Conservation (phyloP, 2,888 invertebrate species). For the Acronicta psi region DNA sequence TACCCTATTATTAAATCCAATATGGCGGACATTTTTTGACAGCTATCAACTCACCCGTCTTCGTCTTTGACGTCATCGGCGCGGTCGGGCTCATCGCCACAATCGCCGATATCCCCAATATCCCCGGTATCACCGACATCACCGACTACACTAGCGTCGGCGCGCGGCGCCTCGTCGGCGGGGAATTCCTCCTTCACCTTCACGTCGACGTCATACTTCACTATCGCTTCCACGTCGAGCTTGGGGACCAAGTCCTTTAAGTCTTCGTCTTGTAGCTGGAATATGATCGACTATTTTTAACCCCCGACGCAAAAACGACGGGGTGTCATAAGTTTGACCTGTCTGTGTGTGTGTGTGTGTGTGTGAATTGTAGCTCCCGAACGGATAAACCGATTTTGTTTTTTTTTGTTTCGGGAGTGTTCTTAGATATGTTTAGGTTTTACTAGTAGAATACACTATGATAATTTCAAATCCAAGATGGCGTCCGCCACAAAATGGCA, state of each 20-base stretch:
- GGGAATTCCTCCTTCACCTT: constrained; percentile 40
- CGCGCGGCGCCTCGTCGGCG: constrained; percentile 18
- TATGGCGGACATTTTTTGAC: too few relatives aligned
- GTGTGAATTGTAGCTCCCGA: too few relatives aligned
- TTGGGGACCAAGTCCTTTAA: constrained; percentile 22
- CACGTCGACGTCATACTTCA: constrained; percentile 32
- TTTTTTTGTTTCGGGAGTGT: too few relatives aligned
- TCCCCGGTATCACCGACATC: constrained; percentile 21
- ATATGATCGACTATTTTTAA: background rate
- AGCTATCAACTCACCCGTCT: constrained; percentile 47
- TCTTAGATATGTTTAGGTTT: too few relatives aligned
- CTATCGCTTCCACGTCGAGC: constrained; percentile 44
- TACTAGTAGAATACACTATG: too few relatives aligned
- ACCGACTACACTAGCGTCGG: background rate
- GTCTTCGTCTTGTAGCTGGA: constrained; percentile 36
- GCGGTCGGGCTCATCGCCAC: background rate
- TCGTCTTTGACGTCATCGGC: constrained; percentile 33
- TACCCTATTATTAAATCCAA: too few relatives aligned
- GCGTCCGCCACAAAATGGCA: too few relatives aligned
- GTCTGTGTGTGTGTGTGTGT: too few relatives aligned
- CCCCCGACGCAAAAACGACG: too few relatives aligned
- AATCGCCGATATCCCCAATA: constrained; percentile 17
- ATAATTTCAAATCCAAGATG: too few relatives aligned
- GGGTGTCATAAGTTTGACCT: too few relatives aligned
- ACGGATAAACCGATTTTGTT: too few relatives aligned